phyloP scores from a whole-genome alignment of 2,888 invertebrate species.

The Amaurobius ferox region DNA sequence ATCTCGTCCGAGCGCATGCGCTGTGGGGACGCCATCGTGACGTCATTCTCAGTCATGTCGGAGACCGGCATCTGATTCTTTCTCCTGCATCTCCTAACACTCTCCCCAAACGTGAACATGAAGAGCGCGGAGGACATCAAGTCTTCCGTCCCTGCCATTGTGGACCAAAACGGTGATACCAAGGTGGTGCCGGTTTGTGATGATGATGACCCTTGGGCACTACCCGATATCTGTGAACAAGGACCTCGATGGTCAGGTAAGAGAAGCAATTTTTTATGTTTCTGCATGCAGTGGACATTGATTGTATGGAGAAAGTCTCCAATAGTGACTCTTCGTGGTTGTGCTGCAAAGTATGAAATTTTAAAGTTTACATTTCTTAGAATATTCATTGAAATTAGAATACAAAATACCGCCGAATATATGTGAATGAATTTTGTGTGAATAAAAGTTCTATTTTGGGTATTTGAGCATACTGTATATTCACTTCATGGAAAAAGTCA shows the following conservation, averaged over 20 bases:
- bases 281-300: no score
- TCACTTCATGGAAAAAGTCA: no score
- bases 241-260: constrained; percentile 74
- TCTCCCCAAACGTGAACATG: constrained; percentile 18
- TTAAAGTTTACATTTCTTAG: no score
- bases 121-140: constrained; percentile 19
- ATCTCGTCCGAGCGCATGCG: neutral
- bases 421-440: no score
- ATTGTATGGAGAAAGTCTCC: no score
- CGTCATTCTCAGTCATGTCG: constrained; percentile 16
- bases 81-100: neutral
- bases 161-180: constrained; percentile 58
- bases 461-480: no score
- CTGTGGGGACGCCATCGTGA: constrained; percentile 23
- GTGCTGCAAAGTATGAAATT: no score
- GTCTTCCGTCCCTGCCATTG: constrained; percentile 38
- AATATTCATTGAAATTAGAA: no score
- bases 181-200: constrained; percentile 53
- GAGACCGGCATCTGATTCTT: neutral
- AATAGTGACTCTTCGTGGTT: no score
- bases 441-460: no score
- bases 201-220: constrained; percentile 74
- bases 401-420: no score
- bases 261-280: no score
- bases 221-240: constrained; percentile 73